phyloP scores from a whole-genome alignment of 2,888 invertebrate species.

The Leucania comma region DNA sequence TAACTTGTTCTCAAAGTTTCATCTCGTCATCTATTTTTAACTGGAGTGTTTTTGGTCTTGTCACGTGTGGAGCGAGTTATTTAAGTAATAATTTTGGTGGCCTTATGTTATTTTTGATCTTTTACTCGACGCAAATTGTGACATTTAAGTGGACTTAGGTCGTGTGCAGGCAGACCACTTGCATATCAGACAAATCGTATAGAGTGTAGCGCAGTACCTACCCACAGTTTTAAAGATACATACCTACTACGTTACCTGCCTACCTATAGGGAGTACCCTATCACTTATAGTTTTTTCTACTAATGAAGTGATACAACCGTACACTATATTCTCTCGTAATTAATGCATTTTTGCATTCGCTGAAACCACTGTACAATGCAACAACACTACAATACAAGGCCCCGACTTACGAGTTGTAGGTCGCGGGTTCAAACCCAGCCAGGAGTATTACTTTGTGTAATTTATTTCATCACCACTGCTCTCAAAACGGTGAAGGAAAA shows the following conservation, averaged over 20 bases:
- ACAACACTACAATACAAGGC: too few species aligned
- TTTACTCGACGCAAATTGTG: constrained; percentile 2
- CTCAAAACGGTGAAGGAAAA: too few species aligned
- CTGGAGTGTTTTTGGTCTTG: not conserved
- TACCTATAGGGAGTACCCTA: too few species aligned
- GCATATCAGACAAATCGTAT: not conserved
- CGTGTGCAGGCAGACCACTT: not conserved
- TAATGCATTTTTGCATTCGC: too few species aligned
- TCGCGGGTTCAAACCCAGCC: too few species aligned
- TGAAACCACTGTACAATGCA: too few species aligned
- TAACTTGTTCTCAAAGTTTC: not conserved
- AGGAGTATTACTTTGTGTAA: too few species aligned
- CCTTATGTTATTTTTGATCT: constrained; percentile 17
- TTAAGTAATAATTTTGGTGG: constrained; percentile 17
- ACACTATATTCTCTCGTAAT: too few species aligned
- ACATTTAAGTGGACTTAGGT: constrained; percentile 7
- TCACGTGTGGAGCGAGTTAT: constrained; percentile 22
- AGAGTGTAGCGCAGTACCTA: not conserved
- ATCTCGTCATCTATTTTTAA: not conserved
- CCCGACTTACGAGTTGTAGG: too few species aligned
- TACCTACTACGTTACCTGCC: not conserved
- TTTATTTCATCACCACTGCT: too few species aligned
- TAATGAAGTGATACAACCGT: too few species aligned
- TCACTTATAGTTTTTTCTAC: not conserved
- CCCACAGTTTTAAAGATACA: not conserved